Base-by-base conservation (phyloP, 2,113 vertebrate species). In the Willisornis vidua region DNA sequence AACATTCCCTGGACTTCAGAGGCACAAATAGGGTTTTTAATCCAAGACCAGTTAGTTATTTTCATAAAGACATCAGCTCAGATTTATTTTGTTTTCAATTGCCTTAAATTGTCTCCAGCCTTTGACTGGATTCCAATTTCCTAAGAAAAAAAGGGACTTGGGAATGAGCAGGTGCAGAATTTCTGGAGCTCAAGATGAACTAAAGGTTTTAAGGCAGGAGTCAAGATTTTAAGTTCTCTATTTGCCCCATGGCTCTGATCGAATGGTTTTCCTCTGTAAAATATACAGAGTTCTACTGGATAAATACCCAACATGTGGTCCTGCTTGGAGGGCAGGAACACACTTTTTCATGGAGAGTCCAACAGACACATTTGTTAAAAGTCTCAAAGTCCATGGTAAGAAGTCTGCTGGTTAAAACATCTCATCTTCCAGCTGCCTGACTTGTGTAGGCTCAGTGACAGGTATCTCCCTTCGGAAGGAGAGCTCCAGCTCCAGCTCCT, bases 1-100 rank as follows among this genome's bases (percentile, higher is more conserved):
- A 94, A 97, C 94, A 96, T 97, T 97, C 95, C 89, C 93, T 94
- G 97, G 96, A 97, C 95, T 96, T 96, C 88, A 97, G 96, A 97
- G 97, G 97, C 97, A 97, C 97, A 84, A 89, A 85, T 14, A 87
- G 66, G 79, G 85, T 85, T 90, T 85, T 94, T 57, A 83, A 96
- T 72, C 92, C 93, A 91, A 96, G 91, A 88, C 62, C 87, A 93
- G 95, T 97, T 95, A 67, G 83, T 91, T 92, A 85, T 67, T 94
- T 93, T 66, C 65, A 66, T 68, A 82, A 96, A 97, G 90, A 72
- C 90, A 86, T 67, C 72, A 80, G 87, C 85, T 95, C 85, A 52
- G 24, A 8, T 78, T 89, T 48, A 19, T 68, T 79, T 66, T 25
- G 35, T 65, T 92, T 92, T 19, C 54, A 79, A 22, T 68, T 18